Evolutionary conservation across 2,888 invertebrate species (phyloP).

Genomic region (Ephialtes manifestator): DNA sequence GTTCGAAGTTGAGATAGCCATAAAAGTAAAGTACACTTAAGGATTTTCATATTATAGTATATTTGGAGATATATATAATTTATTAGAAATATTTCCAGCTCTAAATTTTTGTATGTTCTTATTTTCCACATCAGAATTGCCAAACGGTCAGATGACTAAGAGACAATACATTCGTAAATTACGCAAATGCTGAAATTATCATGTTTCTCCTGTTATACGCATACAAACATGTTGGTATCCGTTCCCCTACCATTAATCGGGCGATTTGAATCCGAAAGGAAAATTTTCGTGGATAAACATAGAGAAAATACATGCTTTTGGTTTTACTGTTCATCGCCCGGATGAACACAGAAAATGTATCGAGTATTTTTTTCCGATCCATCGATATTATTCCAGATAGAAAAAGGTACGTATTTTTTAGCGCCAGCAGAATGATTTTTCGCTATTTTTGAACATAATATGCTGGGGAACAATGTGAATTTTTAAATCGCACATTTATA

Average conservation of each 20-base stretch:
- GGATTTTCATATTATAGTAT: no score
- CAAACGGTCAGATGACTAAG: background rate
- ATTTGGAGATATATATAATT: no score
- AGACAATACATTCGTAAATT: background rate
- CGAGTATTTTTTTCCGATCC: background rate
- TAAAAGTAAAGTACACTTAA: no score
- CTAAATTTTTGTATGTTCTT: no score
- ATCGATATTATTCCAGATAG: background rate
- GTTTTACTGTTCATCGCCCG: no score
- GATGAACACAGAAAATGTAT: background rate
- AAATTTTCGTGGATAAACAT: no score
- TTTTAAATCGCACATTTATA: constrained; percentile 4
- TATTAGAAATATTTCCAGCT: no score
- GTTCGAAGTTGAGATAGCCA: background rate
- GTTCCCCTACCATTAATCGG: background rate
- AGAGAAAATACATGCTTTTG: no score
- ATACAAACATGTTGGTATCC: background rate
- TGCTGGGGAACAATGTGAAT: background rate
- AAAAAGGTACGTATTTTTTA: background rate
- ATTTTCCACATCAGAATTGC: background rate
- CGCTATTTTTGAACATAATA: background rate
- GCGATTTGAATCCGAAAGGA: background rate
- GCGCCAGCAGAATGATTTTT: background rate
- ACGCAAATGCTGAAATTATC: background rate
- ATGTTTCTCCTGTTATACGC: background rate